These are phyloP conservation scores for Ailuropoda melanoleuca DNA, from an alignment of 2,113 vertebrate genomes.

Conservation along the genomic window DNA sequence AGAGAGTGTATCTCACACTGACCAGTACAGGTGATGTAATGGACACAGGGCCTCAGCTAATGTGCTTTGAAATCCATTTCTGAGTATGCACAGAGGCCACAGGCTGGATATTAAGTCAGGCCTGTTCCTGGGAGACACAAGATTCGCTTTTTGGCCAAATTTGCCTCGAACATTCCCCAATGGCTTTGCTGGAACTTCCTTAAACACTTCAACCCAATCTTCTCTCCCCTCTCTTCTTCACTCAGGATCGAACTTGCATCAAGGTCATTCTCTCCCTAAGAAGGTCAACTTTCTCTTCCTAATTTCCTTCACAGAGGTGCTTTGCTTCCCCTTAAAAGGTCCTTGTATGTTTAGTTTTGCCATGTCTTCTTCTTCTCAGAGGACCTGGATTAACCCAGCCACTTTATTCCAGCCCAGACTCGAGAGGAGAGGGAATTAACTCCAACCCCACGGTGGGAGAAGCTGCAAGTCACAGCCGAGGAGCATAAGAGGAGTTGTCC, in stretches of 20 bases:
- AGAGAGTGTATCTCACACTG: background rate
- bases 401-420: background rate
- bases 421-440: background rate
- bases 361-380: background rate
- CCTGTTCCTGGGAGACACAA: background rate
- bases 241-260: background rate
- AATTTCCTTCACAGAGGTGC: background rate
- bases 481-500: background rate
- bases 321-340: background rate
- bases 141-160: background rate
- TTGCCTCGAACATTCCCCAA: background rate
- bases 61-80: background rate
- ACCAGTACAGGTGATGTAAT: background rate
- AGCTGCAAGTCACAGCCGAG: background rate
- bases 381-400: background rate
- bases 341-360: background rate
- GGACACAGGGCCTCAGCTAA: background rate
- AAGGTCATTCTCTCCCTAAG: background rate
- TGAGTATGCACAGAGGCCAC: background rate
- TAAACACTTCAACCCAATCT: background rate
- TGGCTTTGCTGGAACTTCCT: background rate
- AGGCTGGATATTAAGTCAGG: background rate
- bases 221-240: background rate
- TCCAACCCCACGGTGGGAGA: background rate
- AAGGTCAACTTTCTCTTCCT: background rate